Evolutionary conservation across 2,888 invertebrate species (phyloP).

Genomic region (Oxytorus armatus): DNA sequence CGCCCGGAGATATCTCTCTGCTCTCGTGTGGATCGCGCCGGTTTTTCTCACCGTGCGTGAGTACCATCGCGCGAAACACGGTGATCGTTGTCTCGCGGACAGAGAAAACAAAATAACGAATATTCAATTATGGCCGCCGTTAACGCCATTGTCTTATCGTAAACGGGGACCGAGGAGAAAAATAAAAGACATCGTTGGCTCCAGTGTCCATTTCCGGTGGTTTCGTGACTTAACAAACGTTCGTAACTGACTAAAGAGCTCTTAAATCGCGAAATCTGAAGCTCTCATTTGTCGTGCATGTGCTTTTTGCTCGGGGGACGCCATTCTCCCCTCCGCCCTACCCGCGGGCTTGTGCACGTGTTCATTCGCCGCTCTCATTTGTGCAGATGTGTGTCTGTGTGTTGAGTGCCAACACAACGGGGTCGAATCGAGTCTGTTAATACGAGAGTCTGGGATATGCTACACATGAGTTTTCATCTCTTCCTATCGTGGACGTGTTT

Average conservation of each 20-base stretch:
- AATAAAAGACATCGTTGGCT: background rate
- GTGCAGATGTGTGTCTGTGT: constrained; percentile 37
- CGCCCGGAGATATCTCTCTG: constrained; percentile 59
- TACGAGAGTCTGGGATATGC: constrained; percentile 21
- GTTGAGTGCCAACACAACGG: constrained; percentile 13
- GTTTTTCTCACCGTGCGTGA: constrained; percentile 25
- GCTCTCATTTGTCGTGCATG: constrained; percentile 38
- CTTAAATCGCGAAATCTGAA: constrained; percentile 38
- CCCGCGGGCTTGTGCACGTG: constrained; percentile 50
- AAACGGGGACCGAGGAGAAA: background rate
- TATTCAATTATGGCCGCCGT: background rate
- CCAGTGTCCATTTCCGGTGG: constrained; percentile 14
- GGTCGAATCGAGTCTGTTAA: constrained; percentile 25
- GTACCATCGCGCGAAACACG: constrained; percentile 19
- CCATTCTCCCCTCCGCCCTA: constrained; percentile 9
- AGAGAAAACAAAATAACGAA: background rate
- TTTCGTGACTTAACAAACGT: constrained; percentile 28
- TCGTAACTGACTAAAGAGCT: constrained; percentile 43
- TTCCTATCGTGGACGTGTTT: constrained; percentile 33
- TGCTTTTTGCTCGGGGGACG: constrained; percentile 35
- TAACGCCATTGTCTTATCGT: background rate
- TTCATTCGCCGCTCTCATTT: constrained; percentile 36
- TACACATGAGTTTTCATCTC: constrained; percentile 27
- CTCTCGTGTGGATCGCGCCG: constrained; percentile 47
- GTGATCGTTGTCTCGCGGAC: constrained; percentile 4